Conservation (phyloP, 92 coral and sea anemone species). For the Blastomussa wellsi region DNA sequence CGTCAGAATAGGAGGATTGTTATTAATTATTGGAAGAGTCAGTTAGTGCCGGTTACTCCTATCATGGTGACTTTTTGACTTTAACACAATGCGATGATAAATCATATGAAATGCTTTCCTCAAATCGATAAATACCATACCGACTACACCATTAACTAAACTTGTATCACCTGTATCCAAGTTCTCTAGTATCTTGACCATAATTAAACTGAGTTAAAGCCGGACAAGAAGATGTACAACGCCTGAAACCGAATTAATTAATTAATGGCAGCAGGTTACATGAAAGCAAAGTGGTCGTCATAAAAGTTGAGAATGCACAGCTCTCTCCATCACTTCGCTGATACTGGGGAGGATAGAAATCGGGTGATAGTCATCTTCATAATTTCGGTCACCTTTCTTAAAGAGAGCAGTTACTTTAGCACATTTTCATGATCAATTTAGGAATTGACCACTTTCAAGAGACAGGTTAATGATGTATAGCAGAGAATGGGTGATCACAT, state of each 20-base stretch:
- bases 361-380: slow-evolving; percentile 21
- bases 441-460: slow-evolving; percentile 9
- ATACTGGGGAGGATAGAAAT: slow-evolving; percentile 20
- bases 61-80: too few species aligned
- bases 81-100: not conserved
- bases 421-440: slow-evolving; percentile 24
- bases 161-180: slow-evolving; percentile 27
- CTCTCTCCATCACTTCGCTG: slow-evolving; percentile 12
- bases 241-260: slow-evolving; percentile 22
- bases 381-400: slow-evolving; percentile 9
- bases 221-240: slow-evolving; percentile 27
- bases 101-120: too few species aligned
- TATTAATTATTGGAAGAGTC: too few species aligned
- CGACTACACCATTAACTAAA: slow-evolving; percentile 25
- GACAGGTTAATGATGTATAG: slow-evolving; percentile 1
- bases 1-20: not conserved
- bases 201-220: slow-evolving; percentile 41
- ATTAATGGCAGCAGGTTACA: slow-evolving; percentile 3
- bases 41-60: too few species aligned
- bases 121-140: slow-evolving; percentile 41
- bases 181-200: slow-evolving; percentile 1
- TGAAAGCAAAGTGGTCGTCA: not conserved
- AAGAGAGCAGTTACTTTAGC: slow-evolving; percentile 38
- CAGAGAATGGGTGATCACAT: not conserved
- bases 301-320: not conserved